A percentile compares a stretch with the other conserved stretches of the same genome.
These are phyloP conservation scores for Telenomus remus DNA, from an alignment of 1,140 invertebrate genomes.

Conservation along the genomic window DNA sequence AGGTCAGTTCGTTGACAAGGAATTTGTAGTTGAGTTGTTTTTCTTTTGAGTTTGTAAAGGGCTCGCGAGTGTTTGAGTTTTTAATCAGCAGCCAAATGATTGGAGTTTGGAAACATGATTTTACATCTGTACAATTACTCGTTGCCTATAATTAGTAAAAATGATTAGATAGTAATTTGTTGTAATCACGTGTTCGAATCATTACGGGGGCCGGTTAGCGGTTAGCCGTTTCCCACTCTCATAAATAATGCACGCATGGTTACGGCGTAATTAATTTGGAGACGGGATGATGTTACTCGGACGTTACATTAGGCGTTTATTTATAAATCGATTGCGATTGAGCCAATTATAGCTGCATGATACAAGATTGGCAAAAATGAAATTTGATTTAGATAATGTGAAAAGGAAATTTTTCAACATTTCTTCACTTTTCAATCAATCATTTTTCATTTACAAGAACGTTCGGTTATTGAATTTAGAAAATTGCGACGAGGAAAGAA, in stretches of 20 bases:
- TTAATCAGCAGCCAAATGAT: slow-evolving; percentile 31
- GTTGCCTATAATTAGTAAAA: slow-evolving; percentile 25
- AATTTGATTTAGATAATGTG: too few species aligned
- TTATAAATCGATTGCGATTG: slow-evolving; percentile 40
- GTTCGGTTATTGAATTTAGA: too few species aligned
- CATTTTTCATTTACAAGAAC: too few species aligned
- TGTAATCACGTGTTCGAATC: slow-evolving; percentile 19
- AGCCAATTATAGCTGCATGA: slow-evolving; percentile 55
- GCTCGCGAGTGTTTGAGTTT: too few species aligned
- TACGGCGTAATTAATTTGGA: slow-evolving; percentile 41
- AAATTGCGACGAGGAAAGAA: too few species aligned
- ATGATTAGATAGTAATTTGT: slow-evolving; percentile 26
- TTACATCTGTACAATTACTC: slow-evolving; percentile 28
- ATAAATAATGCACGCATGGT: slow-evolving; percentile 34
- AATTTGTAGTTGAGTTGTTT: too few species aligned
- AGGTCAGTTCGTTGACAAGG: too few species aligned
- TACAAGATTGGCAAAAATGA: slow-evolving; percentile 33
- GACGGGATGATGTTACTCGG: slow-evolving; percentile 7
- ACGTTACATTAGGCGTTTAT: slow-evolving; percentile 15
- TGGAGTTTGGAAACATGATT: slow-evolving; percentile 15
- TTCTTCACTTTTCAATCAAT: too few species aligned
- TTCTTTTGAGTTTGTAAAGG: too few species aligned
- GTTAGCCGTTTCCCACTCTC: slow-evolving; percentile 8
- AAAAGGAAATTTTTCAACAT: too few species aligned
- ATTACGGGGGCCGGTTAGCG: slow-evolving; percentile 3